Evolutionary conservation across 1,140 invertebrate species (phyloP).

Genomic region (Rhagoletis pomonella): DNA sequence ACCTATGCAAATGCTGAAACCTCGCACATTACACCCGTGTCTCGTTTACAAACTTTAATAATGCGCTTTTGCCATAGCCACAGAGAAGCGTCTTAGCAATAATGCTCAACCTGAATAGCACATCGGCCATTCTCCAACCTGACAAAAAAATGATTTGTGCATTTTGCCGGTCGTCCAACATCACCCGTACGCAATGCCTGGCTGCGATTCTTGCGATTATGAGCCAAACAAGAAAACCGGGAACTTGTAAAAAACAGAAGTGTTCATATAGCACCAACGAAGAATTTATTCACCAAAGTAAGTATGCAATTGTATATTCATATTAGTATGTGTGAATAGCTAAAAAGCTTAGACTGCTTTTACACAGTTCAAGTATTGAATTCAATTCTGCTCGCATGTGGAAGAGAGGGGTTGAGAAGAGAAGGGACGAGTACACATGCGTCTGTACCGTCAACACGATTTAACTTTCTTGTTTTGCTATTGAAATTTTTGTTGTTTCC

Average conservation of each 20-base stretch:
- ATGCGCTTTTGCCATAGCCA: not conserved
- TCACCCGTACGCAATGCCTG: slow-evolving; percentile 16
- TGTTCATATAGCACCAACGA: not conserved
- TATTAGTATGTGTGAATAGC: not conserved
- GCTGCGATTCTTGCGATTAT: not conserved
- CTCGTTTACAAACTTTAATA: slow-evolving; percentile 17
- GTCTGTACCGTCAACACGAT: too few relatives aligned
- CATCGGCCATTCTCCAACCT: slow-evolving; percentile 19
- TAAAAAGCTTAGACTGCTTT: too few relatives aligned
- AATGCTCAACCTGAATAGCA: slow-evolving; percentile 46
- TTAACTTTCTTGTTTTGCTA: too few relatives aligned
- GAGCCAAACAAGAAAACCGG: slow-evolving; percentile 5
- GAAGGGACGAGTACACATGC: too few relatives aligned
- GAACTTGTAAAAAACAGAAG: slow-evolving; percentile 30
- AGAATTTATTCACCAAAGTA: not conserved
- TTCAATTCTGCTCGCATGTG: too few relatives aligned
- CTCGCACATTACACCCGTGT: not conserved
- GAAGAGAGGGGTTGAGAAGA: too few relatives aligned
- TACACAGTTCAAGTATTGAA: too few relatives aligned
- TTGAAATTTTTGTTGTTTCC: too few relatives aligned
- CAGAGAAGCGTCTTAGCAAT: slow-evolving; percentile 13
- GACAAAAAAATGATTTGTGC: not conserved
- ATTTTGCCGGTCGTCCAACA: slow-evolving; percentile 19
- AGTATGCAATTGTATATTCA: not conserved
- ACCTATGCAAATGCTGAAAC: not conserved